Conservation (phyloP, 2,888 invertebrate genomes). For the Heterodera filipjevi region DNA sequence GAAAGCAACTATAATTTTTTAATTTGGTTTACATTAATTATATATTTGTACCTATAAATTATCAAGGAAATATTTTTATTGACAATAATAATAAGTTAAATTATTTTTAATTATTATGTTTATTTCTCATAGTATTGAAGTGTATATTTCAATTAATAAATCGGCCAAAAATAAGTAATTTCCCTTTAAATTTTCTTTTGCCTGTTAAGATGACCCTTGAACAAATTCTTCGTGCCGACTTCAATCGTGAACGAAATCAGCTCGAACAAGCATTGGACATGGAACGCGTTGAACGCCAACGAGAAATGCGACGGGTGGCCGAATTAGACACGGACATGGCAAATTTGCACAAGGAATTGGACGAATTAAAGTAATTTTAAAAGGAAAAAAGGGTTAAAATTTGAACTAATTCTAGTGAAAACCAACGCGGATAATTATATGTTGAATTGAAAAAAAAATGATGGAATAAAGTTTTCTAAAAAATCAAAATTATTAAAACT, state of each 20-base stretch:
- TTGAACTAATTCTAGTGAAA: too few relatives aligned
- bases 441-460: too few relatives aligned
- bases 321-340: conserved; percentile 49
- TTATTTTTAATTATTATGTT: conserved; percentile 8
- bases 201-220: conserved; percentile 35
- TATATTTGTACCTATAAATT: too few relatives aligned
- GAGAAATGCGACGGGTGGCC: conserved; percentile 22
- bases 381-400: too few relatives aligned
- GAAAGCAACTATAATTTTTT: neutral
- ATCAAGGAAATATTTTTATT: too few relatives aligned
- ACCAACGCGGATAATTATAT: too few relatives aligned
- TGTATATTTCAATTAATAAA: conserved; percentile 6
- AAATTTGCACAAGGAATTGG: conserved; percentile 43
- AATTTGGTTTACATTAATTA: too few relatives aligned
- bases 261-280: conserved; percentile 30
- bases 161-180: neutral
- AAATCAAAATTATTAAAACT: too few relatives aligned
- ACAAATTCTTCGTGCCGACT: conserved; percentile 30
- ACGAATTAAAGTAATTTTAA: conserved; percentile 40
- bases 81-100: too few relatives aligned
- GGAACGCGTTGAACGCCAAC: conserved; percentile 36
- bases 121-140: too few relatives aligned
- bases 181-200: neutral
- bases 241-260: conserved; percentile 34
- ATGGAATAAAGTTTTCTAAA: too few relatives aligned